Base-by-base conservation (phyloP, 2,888 invertebrate genomes). In the Cerastis rubricosa region DNA sequence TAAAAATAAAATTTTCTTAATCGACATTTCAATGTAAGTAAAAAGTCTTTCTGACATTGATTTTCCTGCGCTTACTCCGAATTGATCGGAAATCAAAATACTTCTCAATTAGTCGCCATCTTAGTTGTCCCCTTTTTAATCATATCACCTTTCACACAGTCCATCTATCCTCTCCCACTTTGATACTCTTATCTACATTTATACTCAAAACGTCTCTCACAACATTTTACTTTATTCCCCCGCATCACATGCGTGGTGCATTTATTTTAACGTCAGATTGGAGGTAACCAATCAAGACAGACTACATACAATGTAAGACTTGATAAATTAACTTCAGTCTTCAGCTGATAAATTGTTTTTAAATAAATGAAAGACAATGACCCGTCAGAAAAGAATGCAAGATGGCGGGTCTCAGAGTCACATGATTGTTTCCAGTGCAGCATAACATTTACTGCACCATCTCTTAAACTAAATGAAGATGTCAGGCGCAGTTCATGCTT, bases 381-480 rank as follows among this genome's bases (percentile, higher is more conserved):
- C 47, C 45, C 70, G 82, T 70, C 80, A 77, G 29, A 73, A 71
- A 78, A 61, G 72, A 82, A 80, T 73, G 74, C 54, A 82, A 88
- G 22, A 81, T 84, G 79, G 82, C 72, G 63, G 78, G 29, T 71
- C 45, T 65, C 25, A 71, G 1, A 9, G 19, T 8, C 59, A 59
- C 59, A 61, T 63, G n/a, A n/a, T n/a, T n/a, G 35, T n/a, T 80
- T 81, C 78, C 76, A 64, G 57, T 75, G 51, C 17, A 63, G 43
- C 61, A 76, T 79, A 63, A 35, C 69, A 78, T 81, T 71, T 84
- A 87, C 85, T 78, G 75, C 82, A 84, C 83, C 80, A n/a, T 17
- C 64, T 68, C 71, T 61, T 49, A 43, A 75, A 84, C 89, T 86
- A 72, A 88, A 86, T 88, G 78, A 84, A 78, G 83, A 83, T 72